Evolutionary conservation across 2,113 vertebrate genomes (phyloP).

Genomic region (Etheostoma cragini): DNA sequence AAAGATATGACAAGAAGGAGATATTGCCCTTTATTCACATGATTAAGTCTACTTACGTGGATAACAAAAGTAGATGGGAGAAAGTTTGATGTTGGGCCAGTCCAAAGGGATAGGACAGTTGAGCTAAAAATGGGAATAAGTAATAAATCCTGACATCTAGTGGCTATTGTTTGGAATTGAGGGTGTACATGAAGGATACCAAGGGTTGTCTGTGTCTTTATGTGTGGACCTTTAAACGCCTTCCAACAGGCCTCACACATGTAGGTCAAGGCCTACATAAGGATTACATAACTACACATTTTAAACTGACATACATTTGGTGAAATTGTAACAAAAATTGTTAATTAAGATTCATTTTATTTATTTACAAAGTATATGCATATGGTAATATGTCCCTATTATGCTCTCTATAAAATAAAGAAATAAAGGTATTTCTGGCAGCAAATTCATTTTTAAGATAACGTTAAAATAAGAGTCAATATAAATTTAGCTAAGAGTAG

Average conservation of each 20-base stretch:
- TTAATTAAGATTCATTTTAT: too few species aligned
- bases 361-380: too few species aligned
- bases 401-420: neutral
- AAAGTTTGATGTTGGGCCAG: conserved; percentile 52
- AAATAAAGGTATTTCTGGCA: neutral
- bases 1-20: neutral
- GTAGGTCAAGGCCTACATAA: conserved; percentile 52
- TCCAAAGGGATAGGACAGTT: neutral
- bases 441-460: neutral
- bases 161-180: conserved; percentile 45
- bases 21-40: neutral
- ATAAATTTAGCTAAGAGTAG: neutral
- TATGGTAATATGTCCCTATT: neutral
- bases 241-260: conserved; percentile 37
- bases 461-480: neutral
- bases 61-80: conserved; percentile 14
- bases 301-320: neutral
- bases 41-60: neutral
- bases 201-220: conserved; percentile 31
- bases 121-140: conserved; percentile 1
- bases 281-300: conserved; percentile 47
- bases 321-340: neutral
- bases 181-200: neutral
- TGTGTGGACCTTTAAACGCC: conserved; percentile 36
- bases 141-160: conserved; percentile 74